phyloP scores from a whole-genome alignment of 2,888 invertebrate genomes.

The Podabrus alpinus region DNA sequence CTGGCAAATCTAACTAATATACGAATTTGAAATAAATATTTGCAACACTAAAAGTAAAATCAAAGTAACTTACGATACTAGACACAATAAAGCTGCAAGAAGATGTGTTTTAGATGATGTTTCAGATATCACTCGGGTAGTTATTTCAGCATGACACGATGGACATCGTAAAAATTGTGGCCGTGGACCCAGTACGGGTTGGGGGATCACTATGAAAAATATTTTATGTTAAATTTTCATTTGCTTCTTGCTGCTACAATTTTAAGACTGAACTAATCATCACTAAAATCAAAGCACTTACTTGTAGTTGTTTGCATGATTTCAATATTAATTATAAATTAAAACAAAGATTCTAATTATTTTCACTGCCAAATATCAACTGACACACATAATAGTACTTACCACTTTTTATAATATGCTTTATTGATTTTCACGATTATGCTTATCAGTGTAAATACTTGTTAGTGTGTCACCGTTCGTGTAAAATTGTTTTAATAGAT shows the following conservation, averaged over 20 bases:
- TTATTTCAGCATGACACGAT: constrained; percentile 53
- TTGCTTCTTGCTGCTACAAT: not conserved
- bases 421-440: not conserved
- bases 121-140: constrained; percentile 51
- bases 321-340: not conserved
- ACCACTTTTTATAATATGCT: not conserved
- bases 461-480: not conserved
- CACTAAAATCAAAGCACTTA: not conserved
- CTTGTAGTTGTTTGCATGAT: not conserved
- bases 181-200: constrained; percentile 47
- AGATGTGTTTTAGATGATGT: constrained; percentile 57
- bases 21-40: not conserved
- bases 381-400: not conserved
- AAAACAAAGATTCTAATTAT: not conserved
- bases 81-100: constrained; percentile 55
- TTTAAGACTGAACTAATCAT: not conserved
- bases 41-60: not conserved
- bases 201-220: not conserved
- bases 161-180: constrained; percentile 54
- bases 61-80: constrained; percentile 52
- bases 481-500: not conserved
- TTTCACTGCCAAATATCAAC: not conserved
- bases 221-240: not conserved
- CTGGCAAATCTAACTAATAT: too few species aligned
- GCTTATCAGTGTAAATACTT: not conserved